Evolutionary conservation across 2,797 vertebrate genomes (phyloP).

Genomic region (Tangara arthus): DNA sequence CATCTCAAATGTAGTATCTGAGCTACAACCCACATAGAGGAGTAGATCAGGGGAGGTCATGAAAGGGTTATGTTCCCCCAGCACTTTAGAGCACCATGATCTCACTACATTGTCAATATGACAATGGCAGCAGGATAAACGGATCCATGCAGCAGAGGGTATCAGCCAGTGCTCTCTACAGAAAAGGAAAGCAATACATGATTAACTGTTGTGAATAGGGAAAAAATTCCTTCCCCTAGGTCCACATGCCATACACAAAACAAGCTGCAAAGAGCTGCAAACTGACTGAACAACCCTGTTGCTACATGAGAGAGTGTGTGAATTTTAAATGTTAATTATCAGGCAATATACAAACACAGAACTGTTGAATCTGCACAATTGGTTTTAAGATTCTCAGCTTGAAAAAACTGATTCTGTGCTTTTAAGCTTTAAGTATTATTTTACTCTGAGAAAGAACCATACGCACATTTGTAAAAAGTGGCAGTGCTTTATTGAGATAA

Average conservation of each 20-base stretch:
- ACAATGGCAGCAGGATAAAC: constrained; percentile 52
- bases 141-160: not conserved
- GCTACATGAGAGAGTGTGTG: not conserved
- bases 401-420: not conserved
- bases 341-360: not conserved
- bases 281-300: not conserved
- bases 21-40: not conserved
- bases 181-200: constrained; percentile 28
- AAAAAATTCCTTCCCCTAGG: constrained; percentile 1
- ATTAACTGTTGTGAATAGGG: constrained; percentile 51
- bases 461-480: not conserved
- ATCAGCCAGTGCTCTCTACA: not conserved
- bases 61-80: constrained; percentile 32
- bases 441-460: not conserved
- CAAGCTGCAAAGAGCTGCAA: not conserved
- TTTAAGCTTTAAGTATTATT: not conserved
- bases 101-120: constrained; percentile 47
- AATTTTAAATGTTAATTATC: not conserved
- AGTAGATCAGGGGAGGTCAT: not conserved
- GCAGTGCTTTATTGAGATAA: not conserved
- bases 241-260: not conserved
- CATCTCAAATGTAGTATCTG: not conserved
- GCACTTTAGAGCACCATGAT: not conserved
- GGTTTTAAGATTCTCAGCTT: not conserved
- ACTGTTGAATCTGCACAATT: not conserved